Conservation (phyloP, 2,113 vertebrate species). For the Passer domesticus region DNA sequence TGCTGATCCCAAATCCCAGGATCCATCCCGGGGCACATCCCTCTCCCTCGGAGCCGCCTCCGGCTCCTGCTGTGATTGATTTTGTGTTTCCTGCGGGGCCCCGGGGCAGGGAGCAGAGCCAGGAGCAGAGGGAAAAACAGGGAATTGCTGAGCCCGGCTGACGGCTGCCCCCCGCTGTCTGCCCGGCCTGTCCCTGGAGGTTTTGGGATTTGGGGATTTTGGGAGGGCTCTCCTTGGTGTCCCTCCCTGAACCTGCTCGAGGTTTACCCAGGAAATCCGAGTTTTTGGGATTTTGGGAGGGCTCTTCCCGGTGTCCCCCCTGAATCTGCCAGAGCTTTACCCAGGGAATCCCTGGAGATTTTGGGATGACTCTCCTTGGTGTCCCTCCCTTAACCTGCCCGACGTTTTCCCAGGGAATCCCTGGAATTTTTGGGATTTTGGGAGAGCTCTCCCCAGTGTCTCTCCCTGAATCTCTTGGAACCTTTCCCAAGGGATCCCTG, state of each 20-base stretch:
- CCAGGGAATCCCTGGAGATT: too few species aligned
- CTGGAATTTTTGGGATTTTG: too few species aligned
- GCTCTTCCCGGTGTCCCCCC: not conserved
- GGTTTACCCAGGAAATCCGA: not conserved
- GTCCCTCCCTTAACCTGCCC: not conserved
- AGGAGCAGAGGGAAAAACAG: not conserved
- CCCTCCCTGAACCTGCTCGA: not conserved
- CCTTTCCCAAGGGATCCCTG: too few species aligned
- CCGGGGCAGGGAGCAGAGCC: rapidly evolving
- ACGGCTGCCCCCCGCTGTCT: not conserved
- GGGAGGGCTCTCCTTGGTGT: rapidly evolving
- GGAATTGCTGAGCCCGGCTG: not conserved
- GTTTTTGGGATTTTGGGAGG: rapidly evolving
- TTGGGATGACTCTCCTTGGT: rapidly evolving
- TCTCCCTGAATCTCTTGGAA: too few species aligned
- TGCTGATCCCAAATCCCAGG: not conserved
- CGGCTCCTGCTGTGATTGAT: not conserved
- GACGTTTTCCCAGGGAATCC: not conserved
- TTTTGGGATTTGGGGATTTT: too few species aligned
- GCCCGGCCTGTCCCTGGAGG: not conserved
- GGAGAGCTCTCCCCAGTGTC: too few species aligned
- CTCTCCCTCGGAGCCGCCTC: not conserved
- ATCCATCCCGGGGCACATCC: not conserved
- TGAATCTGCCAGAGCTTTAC: not conserved
- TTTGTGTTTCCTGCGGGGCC: not conserved